A percentile compares a stretch with the other conserved stretches of the same genome.
Conservation (phyloP, 2,797 vertebrate genomes). For the Rhinichthys osculus region DNA sequence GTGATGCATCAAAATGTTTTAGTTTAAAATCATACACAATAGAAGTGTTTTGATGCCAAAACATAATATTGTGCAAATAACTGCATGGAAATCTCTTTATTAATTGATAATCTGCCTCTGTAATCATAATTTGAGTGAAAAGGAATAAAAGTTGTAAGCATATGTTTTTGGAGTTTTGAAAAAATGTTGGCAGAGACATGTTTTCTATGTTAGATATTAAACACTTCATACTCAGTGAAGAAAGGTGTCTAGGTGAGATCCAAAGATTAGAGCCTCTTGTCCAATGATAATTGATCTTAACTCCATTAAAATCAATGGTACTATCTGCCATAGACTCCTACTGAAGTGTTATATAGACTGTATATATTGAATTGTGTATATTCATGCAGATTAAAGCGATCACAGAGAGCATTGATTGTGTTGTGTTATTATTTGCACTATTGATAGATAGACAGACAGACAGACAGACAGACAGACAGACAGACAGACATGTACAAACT, state of each 20-base stretch:
- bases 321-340: neutral
- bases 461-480: no score
- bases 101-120: neutral
- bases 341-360: neutral
- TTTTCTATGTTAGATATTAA: neutral
- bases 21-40: neutral
- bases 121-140: neutral
- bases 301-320: constrained; percentile 4
- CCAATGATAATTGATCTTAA: constrained; percentile 22
- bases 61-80: neutral
- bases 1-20: no score
- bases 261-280: neutral
- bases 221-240: neutral
- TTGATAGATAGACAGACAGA: neutral
- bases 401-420: neutral
- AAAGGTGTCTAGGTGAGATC: neutral
- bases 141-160: neutral
- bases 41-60: neutral
- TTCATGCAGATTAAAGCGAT: neutral
- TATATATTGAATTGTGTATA: neutral
- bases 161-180: neutral
- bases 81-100: neutral
- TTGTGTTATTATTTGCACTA: neutral
- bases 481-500: neutral
- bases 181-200: neutral